Evolutionary conservation across 2,888 invertebrate genomes (phyloP), one percentile per base, ranked within the genome.

Genomic region (Prosopocoilus inquinatus): DNA sequence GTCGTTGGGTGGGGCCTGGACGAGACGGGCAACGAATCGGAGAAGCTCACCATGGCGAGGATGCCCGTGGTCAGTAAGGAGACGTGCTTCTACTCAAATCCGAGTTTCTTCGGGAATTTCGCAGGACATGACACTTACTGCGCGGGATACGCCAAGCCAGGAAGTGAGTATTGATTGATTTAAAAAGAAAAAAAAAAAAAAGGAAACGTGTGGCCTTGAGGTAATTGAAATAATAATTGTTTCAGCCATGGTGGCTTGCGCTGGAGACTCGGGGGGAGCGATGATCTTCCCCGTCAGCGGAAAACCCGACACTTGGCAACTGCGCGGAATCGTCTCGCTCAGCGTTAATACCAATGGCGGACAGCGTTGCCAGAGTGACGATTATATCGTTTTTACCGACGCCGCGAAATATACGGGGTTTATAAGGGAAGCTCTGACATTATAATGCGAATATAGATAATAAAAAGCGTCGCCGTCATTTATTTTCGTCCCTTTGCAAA

Each of bases 371-470:
- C 84, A 85, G 61, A 80, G 83, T 0, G 76, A 78, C 0, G 82
- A 85, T 63, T 85, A 83, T 69, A 81, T 83, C 12, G 81, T 85
- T 4, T 84, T 85, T 64, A 84, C 84, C 0, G 85, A 85, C 60
- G 71, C 82, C 16, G 83, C 83, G 3, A 82, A 83, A 69, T 80
- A 83, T 70, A 65, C 80, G 55, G 74, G 78, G 3, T 82, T 82
- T 82, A 78, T 82, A 16, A 62, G 64, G 35, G 32, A 49, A 44
- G 38, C 53, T 13, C 54, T 58, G 46, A 47, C 47, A 16, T 47
- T 36, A 12, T 36, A 36, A 28, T 5, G 20, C 20, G 7, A 28
- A 28, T 28, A 28, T 28, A n/a, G n/a, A n/a, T n/a, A 1, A 16
- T 28, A 7, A 5, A 28, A 5, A 28, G 3, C 5, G 20, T 28